A percentile compares a stretch with the other conserved stretches of the same genome.
Evolutionary conservation across 2,113 vertebrate genomes (phyloP).

Genomic region (Felis chaus): DNA sequence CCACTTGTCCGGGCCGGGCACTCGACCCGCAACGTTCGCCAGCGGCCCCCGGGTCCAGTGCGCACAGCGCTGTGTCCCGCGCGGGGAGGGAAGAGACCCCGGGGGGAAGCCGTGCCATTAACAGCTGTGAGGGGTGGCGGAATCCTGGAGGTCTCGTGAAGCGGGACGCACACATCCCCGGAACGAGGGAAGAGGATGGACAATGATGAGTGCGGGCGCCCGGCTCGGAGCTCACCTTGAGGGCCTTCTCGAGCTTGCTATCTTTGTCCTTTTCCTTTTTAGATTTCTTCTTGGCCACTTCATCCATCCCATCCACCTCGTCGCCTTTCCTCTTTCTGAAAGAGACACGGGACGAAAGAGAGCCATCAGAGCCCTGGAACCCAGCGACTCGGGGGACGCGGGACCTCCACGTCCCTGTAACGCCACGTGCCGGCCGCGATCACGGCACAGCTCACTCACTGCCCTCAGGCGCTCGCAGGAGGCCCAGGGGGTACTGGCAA

Average conservation of each 20-base stretch:
- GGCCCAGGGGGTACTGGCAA: neutral
- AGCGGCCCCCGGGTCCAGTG: neutral
- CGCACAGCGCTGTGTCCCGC: fast-evolving
- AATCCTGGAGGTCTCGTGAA: neutral
- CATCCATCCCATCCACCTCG: slow-evolving; percentile 88
- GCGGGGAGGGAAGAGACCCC: neutral
- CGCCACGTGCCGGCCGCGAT: neutral
- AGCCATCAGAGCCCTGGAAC: neutral
- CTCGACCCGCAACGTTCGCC: fast-evolving
- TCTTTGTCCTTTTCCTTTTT: slow-evolving; percentile 92
- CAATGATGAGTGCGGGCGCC: fast-evolving
- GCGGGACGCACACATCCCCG: fast-evolving
- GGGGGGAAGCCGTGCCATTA: neutral
- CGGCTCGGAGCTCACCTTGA: slow-evolving; percentile 84
- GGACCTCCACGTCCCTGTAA: fast-evolving
- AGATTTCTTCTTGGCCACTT: slow-evolving; percentile 90
- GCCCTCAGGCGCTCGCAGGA: fast-evolving
- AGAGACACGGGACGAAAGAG: slow-evolving; percentile 43
- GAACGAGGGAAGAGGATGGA: neutral
- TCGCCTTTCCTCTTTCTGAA: slow-evolving; percentile 94
- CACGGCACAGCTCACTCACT: fast-evolving
- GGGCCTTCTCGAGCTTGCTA: slow-evolving; percentile 88
- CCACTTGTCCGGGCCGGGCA: neutral
- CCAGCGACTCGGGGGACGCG: fast-evolving
- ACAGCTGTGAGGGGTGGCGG: neutral